phyloP scores from a whole-genome alignment of 1,140 invertebrate species.

The Ips nitidus region DNA sequence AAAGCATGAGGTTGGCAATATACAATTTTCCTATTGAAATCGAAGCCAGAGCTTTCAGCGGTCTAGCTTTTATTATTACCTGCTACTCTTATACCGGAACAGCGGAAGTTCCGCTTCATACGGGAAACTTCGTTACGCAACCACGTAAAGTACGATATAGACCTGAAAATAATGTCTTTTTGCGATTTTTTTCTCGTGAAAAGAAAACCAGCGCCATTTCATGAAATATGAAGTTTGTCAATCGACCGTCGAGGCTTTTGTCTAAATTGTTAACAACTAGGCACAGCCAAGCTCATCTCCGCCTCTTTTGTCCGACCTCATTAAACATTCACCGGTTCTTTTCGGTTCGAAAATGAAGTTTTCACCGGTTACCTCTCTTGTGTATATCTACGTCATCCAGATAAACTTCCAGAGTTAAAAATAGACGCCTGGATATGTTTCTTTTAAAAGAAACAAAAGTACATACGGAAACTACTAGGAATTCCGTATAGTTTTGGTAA shows the following conservation, averaged over 20 bases:
- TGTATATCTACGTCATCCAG: not conserved
- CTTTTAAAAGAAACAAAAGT: too few relatives aligned
- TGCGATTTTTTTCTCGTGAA: too few relatives aligned
- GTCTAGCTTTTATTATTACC: constrained; percentile 6
- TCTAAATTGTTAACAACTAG: constrained; percentile 4
- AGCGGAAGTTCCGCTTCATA: not conserved
- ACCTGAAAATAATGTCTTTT: too few relatives aligned
- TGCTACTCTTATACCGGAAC: not conserved
- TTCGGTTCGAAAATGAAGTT: constrained; percentile 23
- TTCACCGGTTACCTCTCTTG: constrained; percentile 7
- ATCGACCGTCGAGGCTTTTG: constrained; percentile 1
- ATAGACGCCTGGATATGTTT: too few relatives aligned
- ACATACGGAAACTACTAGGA: too few relatives aligned
- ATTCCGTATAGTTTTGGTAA: too few relatives aligned
- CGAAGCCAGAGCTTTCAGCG: constrained; percentile 2
- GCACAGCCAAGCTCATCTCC: constrained; percentile 14
- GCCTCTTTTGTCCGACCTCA: constrained; percentile 12
- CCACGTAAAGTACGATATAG: too few relatives aligned
- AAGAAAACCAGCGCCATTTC: too few relatives aligned
- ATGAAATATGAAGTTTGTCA: too few relatives aligned
- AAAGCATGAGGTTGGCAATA: too few relatives aligned
- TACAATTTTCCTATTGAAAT: constrained; percentile 1
- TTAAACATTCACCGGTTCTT: constrained; percentile 24
- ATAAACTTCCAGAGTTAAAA: not conserved
- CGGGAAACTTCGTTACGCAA: too few relatives aligned